phyloP scores from a whole-genome alignment of 1,140 invertebrate species.

The Penaeus indicus region DNA sequence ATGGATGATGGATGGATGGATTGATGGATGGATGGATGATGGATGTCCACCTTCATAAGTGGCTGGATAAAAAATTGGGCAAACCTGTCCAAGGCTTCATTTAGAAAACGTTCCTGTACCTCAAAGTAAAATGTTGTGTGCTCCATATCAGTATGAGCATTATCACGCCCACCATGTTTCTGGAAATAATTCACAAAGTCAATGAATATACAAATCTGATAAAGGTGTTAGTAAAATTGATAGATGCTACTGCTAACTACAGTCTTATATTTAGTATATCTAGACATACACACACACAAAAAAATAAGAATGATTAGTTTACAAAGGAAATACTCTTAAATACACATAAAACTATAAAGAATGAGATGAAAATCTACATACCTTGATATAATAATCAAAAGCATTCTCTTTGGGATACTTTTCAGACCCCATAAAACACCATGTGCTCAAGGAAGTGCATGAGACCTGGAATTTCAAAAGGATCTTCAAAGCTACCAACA shows the following conservation, averaged over 20 bases:
- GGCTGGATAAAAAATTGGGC: conserved; percentile 95
- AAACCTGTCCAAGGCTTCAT: conserved; percentile 85
- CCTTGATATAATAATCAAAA: conserved; percentile 70
- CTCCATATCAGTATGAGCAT: conserved; percentile 90
- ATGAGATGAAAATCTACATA: conserved; percentile 1
- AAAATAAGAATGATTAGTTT: too few species aligned
- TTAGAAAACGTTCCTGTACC: conserved; percentile 79
- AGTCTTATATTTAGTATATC: too few species aligned
- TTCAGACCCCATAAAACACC: conserved; percentile 92
- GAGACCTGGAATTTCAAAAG: conserved; percentile 86
- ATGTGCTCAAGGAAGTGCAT: conserved; percentile 99
- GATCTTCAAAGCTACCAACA: conserved; percentile 87
- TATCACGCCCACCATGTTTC: conserved; percentile 81
- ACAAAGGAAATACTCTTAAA: not conserved
- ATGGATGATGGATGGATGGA: too few species aligned
- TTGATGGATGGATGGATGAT: too few species aligned
- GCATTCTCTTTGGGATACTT: conserved; percentile 96
- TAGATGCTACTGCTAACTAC: too few species aligned
- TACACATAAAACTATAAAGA: not conserved
- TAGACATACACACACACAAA: too few species aligned
- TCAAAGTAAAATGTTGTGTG: conserved; percentile 97
- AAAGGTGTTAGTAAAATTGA: too few species aligned
- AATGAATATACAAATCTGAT: too few species aligned
- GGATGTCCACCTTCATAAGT: conserved; percentile 88
- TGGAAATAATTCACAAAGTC: not conserved